Evolutionary conservation across 2,888 invertebrate genomes (phyloP).

Genomic region (Rhogogaster chlorosoma): DNA sequence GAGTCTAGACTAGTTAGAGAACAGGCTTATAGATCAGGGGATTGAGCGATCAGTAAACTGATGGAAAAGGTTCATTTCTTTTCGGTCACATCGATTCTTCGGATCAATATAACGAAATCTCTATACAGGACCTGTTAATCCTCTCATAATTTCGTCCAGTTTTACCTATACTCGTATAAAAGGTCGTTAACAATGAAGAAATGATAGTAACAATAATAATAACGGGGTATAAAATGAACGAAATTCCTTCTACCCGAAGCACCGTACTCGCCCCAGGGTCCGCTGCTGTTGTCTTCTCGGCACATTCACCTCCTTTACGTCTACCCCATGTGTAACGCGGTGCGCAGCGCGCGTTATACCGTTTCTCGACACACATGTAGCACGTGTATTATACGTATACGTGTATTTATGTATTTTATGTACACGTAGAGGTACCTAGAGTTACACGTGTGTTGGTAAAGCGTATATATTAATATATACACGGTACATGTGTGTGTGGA

Average conservation of each 20-base stretch:
- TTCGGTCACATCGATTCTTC: background rate
- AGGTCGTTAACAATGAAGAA: background rate
- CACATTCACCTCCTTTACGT: constrained; percentile 40
- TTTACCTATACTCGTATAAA: background rate
- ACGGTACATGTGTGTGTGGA: background rate
- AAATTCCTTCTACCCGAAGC: constrained; percentile 9
- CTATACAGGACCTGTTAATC: background rate
- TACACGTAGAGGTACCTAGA: background rate
- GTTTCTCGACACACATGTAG: too few species aligned
- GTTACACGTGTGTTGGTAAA: background rate
- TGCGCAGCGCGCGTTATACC: constrained; percentile 1
- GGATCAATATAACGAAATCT: background rate
- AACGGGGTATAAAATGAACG: constrained; percentile 19
- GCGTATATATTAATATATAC: background rate
- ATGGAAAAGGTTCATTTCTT: background rate
- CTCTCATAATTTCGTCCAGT: background rate
- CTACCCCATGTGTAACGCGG: constrained; percentile 9
- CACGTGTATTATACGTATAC: background rate
- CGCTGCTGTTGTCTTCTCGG: constrained; percentile 41
- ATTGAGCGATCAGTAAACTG: background rate
- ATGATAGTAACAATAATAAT: background rate
- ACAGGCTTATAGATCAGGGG: background rate
- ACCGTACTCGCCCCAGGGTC: background rate
- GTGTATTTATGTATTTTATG: background rate
- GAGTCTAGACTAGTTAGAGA: background rate